These are phyloP conservation scores for Pterobdella sp. DNA, from an alignment of 2,888 invertebrate genomes.

Conservation along the genomic window DNA sequence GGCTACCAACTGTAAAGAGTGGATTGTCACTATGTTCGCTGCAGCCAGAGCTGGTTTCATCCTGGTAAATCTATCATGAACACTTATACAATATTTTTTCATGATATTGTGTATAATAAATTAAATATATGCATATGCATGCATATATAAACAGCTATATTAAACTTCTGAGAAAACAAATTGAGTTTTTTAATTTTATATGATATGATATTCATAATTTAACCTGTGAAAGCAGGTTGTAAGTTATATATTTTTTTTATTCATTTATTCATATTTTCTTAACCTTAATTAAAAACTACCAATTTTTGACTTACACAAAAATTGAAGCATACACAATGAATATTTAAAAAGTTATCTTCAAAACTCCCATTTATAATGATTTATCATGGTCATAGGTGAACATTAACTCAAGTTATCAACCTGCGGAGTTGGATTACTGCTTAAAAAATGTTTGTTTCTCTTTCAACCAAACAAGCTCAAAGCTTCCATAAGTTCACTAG, in stretches of 20 bases:
- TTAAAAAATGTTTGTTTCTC: slow-evolving; percentile 58
- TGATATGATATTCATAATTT: neutral
- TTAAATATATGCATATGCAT: too few species aligned
- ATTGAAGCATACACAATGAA: too few species aligned
- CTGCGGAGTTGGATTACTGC: slow-evolving; percentile 64
- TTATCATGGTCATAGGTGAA: slow-evolving; percentile 60
- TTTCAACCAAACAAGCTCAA: neutral
- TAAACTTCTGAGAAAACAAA: neutral
- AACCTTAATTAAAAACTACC: neutral
- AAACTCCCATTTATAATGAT: too few species aligned
- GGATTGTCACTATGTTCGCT: slow-evolving; percentile 66
- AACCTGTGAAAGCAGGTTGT: neutral
- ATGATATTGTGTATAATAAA: too few species aligned
- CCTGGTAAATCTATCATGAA: slow-evolving; percentile 54
- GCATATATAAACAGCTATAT: too few species aligned
- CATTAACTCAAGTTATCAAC: slow-evolving; percentile 67
- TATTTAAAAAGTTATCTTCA: too few species aligned
- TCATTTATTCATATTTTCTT: neutral
- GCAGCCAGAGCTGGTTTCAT: slow-evolving; percentile 66
- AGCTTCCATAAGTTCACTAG: neutral
- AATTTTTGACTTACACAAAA: too few species aligned
- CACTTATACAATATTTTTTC: neutral
- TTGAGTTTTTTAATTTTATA: too few species aligned
- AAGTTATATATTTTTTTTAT: neutral
- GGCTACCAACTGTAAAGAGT: slow-evolving; percentile 70